These are phyloP conservation scores for Seriola aureovittata DNA, from an alignment of 2,113 vertebrate genomes.

Conservation along the genomic window DNA sequence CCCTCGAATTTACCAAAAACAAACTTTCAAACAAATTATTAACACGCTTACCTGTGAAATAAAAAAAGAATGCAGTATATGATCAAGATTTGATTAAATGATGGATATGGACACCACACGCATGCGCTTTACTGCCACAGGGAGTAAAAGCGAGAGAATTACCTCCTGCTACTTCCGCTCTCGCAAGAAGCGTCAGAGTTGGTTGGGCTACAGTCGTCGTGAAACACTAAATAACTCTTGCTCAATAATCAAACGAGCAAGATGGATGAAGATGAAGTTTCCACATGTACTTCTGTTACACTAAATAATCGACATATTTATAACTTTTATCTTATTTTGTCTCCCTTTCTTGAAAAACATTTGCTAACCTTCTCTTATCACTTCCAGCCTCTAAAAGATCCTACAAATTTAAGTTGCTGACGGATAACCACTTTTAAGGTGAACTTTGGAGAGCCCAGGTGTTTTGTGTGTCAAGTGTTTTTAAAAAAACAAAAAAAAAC, in stretches of 20 bases:
- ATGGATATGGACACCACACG: accelerated
- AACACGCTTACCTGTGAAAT: accelerated
- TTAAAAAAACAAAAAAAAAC: no score
- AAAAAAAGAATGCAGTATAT: not conserved
- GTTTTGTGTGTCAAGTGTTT: no score
- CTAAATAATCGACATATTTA: no score
- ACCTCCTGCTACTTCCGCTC: constrained; percentile 5
- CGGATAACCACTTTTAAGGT: no score
- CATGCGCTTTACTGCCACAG: constrained; percentile 7
- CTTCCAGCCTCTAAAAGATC: no score
- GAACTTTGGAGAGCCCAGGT: no score
- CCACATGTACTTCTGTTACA: no score
- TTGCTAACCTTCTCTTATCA: no score
- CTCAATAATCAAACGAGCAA: not conserved
- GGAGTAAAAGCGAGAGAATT: not conserved
- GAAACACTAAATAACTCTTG: not conserved
- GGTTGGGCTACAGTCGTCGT: not conserved
- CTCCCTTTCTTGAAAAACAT: no score
- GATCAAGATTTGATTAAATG: no score
- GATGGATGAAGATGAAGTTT: not conserved
- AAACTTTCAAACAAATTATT: accelerated
- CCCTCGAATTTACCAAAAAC: accelerated
- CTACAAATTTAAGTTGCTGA: no score
- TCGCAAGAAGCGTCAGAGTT: not conserved
- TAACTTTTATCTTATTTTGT: no score